Percentiles rank a stretch among this genome's conserved stretches.
Evolutionary conservation across 2,113 vertebrate genomes (phyloP).

Genomic region (Tupaia chinensis): DNA sequence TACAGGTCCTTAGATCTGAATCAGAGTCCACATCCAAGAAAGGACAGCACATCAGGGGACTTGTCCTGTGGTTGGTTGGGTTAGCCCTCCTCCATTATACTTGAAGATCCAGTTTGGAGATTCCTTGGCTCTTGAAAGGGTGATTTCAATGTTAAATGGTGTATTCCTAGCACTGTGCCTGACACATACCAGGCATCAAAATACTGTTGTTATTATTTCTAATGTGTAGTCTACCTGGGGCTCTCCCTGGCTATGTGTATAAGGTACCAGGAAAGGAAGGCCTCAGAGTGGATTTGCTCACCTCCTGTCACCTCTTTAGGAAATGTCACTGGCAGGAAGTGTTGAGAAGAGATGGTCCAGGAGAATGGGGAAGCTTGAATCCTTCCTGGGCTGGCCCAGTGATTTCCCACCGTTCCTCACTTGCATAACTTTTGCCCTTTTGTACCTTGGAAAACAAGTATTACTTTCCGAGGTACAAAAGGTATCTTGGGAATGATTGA

Average conservation of each 20-base stretch:
- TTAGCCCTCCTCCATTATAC: background rate
- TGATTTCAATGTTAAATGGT: background rate
- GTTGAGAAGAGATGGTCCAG: background rate
- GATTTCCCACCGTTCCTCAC: background rate
- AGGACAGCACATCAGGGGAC: background rate
- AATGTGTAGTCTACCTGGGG: background rate
- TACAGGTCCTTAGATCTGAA: background rate
- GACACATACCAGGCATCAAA: background rate
- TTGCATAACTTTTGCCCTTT: background rate
- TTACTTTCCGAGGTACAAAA: background rate
- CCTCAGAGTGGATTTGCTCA: background rate
- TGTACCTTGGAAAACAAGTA: background rate
- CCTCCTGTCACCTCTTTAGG: background rate
- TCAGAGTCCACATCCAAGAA: background rate
- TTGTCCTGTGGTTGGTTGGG: background rate
- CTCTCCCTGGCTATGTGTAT: background rate
- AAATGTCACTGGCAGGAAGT: background rate
- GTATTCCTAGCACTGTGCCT: too few relatives aligned
- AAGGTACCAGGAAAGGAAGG: background rate
- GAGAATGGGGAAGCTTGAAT: background rate
- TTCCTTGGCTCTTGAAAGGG: background rate
- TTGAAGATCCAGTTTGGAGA: background rate
- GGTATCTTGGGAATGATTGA: too few relatives aligned
- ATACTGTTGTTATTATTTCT: background rate
- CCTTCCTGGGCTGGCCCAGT: background rate